A percentile compares a stretch with the other conserved stretches of the same genome.
phyloP scores from a whole-genome alignment of 1,140 invertebrate genomes.

The Penaeus vannamei region DNA sequence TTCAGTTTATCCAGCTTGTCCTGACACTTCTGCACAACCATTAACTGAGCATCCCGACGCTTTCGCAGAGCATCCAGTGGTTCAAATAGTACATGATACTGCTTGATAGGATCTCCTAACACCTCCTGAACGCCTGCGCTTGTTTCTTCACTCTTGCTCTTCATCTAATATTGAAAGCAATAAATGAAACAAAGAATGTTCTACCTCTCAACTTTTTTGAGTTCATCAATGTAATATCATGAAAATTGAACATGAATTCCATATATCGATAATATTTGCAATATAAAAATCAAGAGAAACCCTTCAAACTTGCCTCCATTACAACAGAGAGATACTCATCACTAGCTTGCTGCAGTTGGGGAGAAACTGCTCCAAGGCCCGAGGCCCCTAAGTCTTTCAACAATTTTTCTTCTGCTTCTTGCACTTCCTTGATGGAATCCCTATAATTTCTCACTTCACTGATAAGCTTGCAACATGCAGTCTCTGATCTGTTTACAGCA shows the following conservation, averaged over 20 bases:
- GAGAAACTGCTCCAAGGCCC: constrained; percentile 25
- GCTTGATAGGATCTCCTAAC: constrained; percentile 48
- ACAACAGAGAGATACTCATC: constrained; percentile 55
- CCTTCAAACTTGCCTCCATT: constrained; percentile 18
- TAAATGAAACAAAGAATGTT: background rate
- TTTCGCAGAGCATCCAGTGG: constrained; percentile 47
- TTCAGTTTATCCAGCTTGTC: constrained; percentile 58
- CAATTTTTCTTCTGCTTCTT: constrained; percentile 55
- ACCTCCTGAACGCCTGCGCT: constrained; percentile 37
- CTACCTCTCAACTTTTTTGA: background rate
- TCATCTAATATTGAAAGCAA: constrained; percentile 40
- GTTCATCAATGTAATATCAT: background rate
- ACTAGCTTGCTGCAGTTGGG: constrained; percentile 25
- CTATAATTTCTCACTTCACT: constrained; percentile 48
- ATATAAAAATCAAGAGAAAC: no score
- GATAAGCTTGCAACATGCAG: constrained; percentile 47
- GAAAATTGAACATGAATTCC: background rate
- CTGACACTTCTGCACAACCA: constrained; percentile 37
- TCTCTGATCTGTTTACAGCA: constrained; percentile 29
- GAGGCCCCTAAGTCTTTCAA: constrained; percentile 46
- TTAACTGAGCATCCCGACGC: constrained; percentile 51
- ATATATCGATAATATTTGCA: no score
- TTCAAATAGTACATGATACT: constrained; percentile 53
- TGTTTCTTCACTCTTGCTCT: constrained; percentile 45
- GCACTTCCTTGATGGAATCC: constrained; percentile 38